Evolutionary conservation across 2,888 invertebrate genomes (phyloP), one percentile per base, ranked within the genome.

Genomic region (Zaprionus lineosus): DNA sequence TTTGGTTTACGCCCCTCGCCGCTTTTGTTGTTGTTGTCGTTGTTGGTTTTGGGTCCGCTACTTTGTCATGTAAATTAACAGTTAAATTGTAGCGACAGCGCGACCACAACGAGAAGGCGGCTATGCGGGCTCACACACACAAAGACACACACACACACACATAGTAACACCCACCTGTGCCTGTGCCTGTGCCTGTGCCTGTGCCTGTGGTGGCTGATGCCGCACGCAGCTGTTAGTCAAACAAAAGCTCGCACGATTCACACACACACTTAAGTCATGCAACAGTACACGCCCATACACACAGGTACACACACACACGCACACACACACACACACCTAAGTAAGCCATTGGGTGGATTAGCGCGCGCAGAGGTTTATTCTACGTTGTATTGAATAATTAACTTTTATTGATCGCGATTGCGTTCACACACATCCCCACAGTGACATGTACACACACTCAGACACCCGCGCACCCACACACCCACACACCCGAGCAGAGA

Each of bases 41-140:
- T 14, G 48, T 11, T 39, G 53, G 34, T 46, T 34, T 6, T 53
- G 56, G 26, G 24, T 9, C 62, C 24, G 82, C 62, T 82, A 82
- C 78, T 78, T 84, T 86, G 72, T 63, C 66, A 82, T 86, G 86
- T 62, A 86, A 82, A 86, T 86, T 84, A 82, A 84, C 72, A 63
- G 53, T 61, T 71, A 69, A 81, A 59, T 60, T 71, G 78, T 66
- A 53, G 61, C 66, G 55, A 55, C 60, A 65, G 40, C 48, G 64
- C 60, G 58, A 64, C 65, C 64, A 44, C 64, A 47, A 46, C 43
- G 40, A 29, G 53, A 24, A 3, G 19, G 5, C 19, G n/a, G n/a
- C n/a, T n/a, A n/a, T n/a, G n/a, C n/a, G n/a, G n/a, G n/a, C n/a
- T n/a, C n/a, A n/a, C n/a, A n/a, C n/a, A n/a, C n/a, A n/a, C n/a